A percentile compares a stretch with the other conserved stretches of the same genome.
Evolutionary conservation across 1,140 invertebrate genomes (phyloP).

Genomic region (Cepaea nemoralis): DNA sequence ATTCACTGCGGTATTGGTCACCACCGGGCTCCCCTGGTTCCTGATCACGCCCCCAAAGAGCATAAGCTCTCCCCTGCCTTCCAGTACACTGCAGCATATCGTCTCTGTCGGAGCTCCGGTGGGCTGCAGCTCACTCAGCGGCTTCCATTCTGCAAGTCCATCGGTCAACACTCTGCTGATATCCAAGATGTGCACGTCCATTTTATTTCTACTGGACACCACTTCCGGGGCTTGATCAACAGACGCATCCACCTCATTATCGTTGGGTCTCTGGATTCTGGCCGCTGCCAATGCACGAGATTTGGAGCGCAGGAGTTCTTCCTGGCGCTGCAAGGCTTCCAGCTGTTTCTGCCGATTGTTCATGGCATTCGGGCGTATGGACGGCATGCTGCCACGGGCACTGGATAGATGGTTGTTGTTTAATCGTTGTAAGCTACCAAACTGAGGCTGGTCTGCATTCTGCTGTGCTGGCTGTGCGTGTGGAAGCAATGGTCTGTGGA

Average conservation of each 20-base stretch:
- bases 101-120: constrained; percentile 82
- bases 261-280: constrained; percentile 8
- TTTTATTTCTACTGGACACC: constrained; percentile 65
- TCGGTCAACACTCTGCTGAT: constrained; percentile 79
- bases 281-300: constrained; percentile 50
- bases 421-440: constrained; percentile 12
- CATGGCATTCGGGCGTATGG: constrained; percentile 70
- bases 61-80: constrained; percentile 90
- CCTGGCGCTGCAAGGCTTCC: constrained; percentile 77
- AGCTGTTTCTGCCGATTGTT: constrained; percentile 76
- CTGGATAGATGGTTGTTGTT: constrained; percentile 8
- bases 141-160: constrained; percentile 81
- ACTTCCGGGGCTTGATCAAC: not conserved
- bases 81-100: constrained; percentile 89
- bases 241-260: not conserved
- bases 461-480: constrained; percentile 37
- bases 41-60: constrained; percentile 89
- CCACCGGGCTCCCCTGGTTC: constrained; percentile 50
- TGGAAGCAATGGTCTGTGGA: not conserved
- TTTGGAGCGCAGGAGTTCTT: constrained; percentile 73
- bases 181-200: constrained; percentile 89
- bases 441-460: not conserved
- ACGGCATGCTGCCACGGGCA: constrained; percentile 52
- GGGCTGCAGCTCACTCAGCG: constrained; percentile 73
- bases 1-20: constrained; percentile 19